phyloP scores from a whole-genome alignment of 2,797 vertebrate species.

The Sciaenops ocellatus region DNA sequence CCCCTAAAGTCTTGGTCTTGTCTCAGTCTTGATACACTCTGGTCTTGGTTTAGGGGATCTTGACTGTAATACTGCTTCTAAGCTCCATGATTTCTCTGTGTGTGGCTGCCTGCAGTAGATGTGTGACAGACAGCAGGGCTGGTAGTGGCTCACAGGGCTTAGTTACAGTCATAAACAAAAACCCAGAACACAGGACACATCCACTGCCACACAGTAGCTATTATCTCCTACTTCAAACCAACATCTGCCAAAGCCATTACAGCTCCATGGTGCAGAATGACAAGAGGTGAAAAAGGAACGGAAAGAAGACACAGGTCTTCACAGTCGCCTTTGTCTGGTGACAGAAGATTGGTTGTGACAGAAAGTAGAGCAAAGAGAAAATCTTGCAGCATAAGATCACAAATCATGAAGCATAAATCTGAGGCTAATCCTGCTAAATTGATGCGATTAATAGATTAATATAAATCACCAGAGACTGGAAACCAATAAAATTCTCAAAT shows the following conservation, averaged over 20 bases:
- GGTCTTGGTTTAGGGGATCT: no score
- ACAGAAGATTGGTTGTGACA: slow-evolving; percentile 14
- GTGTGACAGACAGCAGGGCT: slow-evolving; percentile 71
- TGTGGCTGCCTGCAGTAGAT: slow-evolving; percentile 48
- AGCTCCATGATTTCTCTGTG: slow-evolving; percentile 34
- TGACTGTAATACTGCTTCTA: not conserved
- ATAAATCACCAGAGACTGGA: not conserved
- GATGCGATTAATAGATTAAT: not conserved
- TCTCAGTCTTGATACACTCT: no score
- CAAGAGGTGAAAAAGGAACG: slow-evolving; percentile 26
- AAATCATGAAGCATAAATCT: not conserved
- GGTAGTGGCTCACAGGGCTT: slow-evolving; percentile 58
- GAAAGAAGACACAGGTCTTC: slow-evolving; percentile 41
- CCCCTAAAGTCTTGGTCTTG: no score
- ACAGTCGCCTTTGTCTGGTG: slow-evolving; percentile 18
- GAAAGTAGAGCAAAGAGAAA: not conserved
- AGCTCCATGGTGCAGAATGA: slow-evolving; percentile 11
- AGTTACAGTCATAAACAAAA: slow-evolving; percentile 72
- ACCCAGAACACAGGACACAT: slow-evolving; percentile 57
- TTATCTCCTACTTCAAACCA: slow-evolving; percentile 54
- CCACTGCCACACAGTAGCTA: slow-evolving; percentile 68
- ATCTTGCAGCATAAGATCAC: slow-evolving; percentile 4
- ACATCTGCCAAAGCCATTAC: slow-evolving; percentile 67
- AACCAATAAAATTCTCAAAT: not conserved
- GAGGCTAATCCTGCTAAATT: not conserved